A percentile compares a stretch with the other conserved stretches of the same genome.
Evolutionary conservation across 2,113 vertebrate species (phyloP).

Genomic region (Pterophyllum scalare): DNA sequence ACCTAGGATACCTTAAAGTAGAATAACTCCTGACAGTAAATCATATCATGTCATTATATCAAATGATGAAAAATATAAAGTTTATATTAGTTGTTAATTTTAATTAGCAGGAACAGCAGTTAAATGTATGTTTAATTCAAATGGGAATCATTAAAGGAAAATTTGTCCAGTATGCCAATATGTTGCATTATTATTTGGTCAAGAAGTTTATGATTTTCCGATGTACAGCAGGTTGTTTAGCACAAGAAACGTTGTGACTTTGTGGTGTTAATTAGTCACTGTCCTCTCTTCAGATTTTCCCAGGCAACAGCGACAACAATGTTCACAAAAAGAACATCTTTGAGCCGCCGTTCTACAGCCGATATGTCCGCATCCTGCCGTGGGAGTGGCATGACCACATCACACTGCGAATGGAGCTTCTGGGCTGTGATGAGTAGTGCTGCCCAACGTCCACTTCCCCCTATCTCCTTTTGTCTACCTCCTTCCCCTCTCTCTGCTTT

Average conservation of each 20-base stretch:
- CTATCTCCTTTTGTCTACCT: conserved; percentile 5
- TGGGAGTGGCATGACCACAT: conserved; percentile 95
- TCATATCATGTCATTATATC: background rate
- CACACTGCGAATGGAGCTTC: conserved; percentile 93
- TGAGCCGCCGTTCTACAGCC: conserved; percentile 83
- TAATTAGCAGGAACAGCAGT: background rate
- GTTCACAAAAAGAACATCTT: conserved; percentile 95
- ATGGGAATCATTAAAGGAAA: background rate
- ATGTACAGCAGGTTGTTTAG: background rate
- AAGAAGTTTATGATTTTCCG: background rate
- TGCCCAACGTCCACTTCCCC: background rate
- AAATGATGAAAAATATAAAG: too few relatives aligned
- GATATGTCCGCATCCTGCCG: conserved; percentile 89
- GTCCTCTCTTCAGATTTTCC: conserved; percentile 85
- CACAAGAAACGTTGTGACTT: background rate
- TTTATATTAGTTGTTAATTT: background rate
- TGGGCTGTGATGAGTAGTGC: conserved; percentile 89
- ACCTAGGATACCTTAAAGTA: background rate
- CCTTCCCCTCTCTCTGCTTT: background rate
- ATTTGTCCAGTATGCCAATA: too few relatives aligned
- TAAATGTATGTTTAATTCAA: background rate
- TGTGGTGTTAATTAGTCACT: background rate
- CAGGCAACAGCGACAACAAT: conserved; percentile 92
- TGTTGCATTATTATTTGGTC: background rate
- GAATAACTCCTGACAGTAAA: background rate